Base-by-base conservation (phyloP, 2,888 invertebrate genomes). In the Himalopsyche anomala region DNA sequence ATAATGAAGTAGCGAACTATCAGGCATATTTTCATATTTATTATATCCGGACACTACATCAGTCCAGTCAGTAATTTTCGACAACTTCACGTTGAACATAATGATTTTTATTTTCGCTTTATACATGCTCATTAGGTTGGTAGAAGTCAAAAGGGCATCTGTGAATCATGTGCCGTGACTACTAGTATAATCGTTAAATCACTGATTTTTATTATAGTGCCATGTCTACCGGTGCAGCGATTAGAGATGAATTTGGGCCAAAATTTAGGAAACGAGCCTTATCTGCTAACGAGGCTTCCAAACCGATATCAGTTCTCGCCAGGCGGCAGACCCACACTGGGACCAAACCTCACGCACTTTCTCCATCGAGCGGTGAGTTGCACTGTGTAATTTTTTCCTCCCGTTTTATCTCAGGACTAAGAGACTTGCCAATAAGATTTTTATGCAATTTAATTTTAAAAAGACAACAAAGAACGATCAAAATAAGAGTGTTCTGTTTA, bases 221-320 rank as follows among this genome's bases (percentile, higher is more conserved):
- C 42, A 96, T 96, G 96, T 93, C 94, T 19, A 94, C 94, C 89
- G 91, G 89, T 91, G 90, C 91, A 93, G 94, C 91, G 89, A 94
- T 91, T 91, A 94, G 90, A 90, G 94, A 91, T 94, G 95, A 96
- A 89, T 92, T 95, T 51, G 92, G 94, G 11, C 96, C 96, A 5
- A 95, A 95, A 90, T 92, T 92, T 84, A 92, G 96, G 89, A 94
- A 92, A 89, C 93, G 96, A 87, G 96, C 96, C 83, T 95, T 95
- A 62, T 96, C 96, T 42, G 95, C 95, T 12, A 95, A 94, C 80
- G 97, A 97, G 91, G 94, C 95, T 82, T 94, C 95, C 42, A 95
- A 95, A 90, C 95, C 96, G 0, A 94, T 94, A 87, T 92, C 92
- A 84, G 92, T 94, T 85, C 90, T 94, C 79, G 93, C 94, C 87